Base-by-base conservation (phyloP, 2,113 vertebrate species). In the Mormyrus lacerda region DNA sequence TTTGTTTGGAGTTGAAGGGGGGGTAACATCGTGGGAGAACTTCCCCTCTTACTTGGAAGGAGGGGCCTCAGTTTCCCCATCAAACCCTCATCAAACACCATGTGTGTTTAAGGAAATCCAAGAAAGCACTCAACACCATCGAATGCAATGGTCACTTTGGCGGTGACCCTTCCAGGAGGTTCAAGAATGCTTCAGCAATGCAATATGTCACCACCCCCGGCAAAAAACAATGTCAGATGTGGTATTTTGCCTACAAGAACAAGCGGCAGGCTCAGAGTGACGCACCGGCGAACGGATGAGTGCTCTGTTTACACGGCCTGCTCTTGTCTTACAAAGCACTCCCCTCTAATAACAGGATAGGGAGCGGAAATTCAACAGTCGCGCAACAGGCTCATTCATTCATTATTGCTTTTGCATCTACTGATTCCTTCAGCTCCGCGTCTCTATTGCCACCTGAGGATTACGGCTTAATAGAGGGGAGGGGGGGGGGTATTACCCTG, bases 121-220 rank as follows among this genome's bases (percentile, higher is more conserved):
- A 83, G 89, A 61, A 69, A 39, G 76, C 84, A 86, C 84, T 17
- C 48, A 53, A 6, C 6, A 11, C 15, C 42, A 24, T 50, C 47
- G 11, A 86, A 13, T 4, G n/a, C 84, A 5, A 35, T 1, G 27
- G 4, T 15, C 69, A 31, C 27, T n/a, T 31, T 31, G 47, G 24
- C 3, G 21, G 13, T 31, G 47, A 50, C 24, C 24, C 9, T 35
- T 50, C n/a, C 24, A 35, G 44, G 47, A 50, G 24, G 21, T 48
- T 50, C 3, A 27, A 15, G 15, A 48, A 50, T 1, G 47, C 51
- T 90, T 91, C 73, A 85, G 87, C 88, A 45, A 86, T 79, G 88
- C 89, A 90, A 89, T 79, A 90, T 83, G 51, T 76, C 79, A 27
- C 9, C 35, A n/a, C 47, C 27, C 3, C n/a, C 31, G 4, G 35